Conservation (phyloP, 2,888 invertebrate species). For the Troides aeacus region DNA sequence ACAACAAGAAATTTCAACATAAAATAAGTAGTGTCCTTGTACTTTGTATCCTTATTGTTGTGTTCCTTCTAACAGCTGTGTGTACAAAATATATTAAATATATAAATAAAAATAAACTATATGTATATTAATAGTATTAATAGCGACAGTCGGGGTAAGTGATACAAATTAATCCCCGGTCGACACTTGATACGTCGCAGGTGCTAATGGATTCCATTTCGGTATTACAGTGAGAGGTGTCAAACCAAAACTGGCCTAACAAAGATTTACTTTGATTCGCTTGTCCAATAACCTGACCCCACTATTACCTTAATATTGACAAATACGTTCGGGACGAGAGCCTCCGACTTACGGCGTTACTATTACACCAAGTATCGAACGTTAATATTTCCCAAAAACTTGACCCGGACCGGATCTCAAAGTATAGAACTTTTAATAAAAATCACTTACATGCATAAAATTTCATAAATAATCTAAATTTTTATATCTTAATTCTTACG, state of each 20-base stretch:
- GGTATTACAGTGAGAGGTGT: constrained; percentile 6
- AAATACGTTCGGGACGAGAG: background rate
- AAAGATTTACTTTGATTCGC: constrained; percentile 7
- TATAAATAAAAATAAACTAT: no score
- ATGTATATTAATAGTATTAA: background rate
- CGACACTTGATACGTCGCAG: background rate
- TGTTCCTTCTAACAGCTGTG: no score
- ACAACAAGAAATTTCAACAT: no score
- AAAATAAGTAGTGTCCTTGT: no score
- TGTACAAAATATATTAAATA: no score
- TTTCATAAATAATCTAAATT: no score
- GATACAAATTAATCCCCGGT: constrained; percentile 4
- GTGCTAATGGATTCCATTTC: constrained; percentile 7
- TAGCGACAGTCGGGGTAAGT: background rate
- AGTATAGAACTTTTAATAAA: no score
- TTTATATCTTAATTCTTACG: no score
- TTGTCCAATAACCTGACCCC: constrained; percentile 7
- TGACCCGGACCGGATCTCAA: background rate
- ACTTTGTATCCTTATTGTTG: no score
- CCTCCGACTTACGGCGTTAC: background rate
- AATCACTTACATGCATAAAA: no score
- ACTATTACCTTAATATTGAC: constrained; percentile 4
- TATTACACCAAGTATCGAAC: background rate
- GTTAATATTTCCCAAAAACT: background rate
- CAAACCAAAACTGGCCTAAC: constrained; percentile 15